These are phyloP conservation scores for Drosophila affinis DNA, from an alignment of 2,888 invertebrate species.

Conservation along the genomic window DNA sequence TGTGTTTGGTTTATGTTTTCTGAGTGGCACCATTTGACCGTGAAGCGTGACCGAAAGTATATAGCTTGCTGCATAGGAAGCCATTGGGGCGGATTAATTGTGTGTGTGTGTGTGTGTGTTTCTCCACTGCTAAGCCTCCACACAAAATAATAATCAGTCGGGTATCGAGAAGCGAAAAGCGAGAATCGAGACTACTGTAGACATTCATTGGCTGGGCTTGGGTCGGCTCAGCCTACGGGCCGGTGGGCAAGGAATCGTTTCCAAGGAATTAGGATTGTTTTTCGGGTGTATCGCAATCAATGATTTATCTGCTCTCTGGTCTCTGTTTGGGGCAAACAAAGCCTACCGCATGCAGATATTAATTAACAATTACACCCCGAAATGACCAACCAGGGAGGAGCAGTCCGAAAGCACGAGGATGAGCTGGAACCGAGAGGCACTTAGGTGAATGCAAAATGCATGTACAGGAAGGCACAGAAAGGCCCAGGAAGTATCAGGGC, in stretches of 20 bases:
- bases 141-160: not conserved
- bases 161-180: not conserved
- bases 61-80: constrained; percentile 8
- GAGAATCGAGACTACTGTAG: not conserved
- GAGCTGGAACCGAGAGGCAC: constrained; percentile 47
- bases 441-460: constrained; percentile 73
- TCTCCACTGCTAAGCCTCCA: not conserved
- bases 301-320: constrained; percentile 23
- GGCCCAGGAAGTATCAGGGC: not conserved
- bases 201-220: constrained; percentile 9
- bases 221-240: not conserved
- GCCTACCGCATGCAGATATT: constrained; percentile 58
- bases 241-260: not conserved
- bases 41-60: constrained; percentile 32
- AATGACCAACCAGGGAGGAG: constrained; percentile 58
- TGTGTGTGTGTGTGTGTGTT: constrained; percentile 20
- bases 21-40: constrained; percentile 21
- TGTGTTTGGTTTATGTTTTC: constrained; percentile 2
- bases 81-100: constrained; percentile 29
- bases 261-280: constrained; percentile 31
- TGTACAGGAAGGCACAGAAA: constrained; percentile 39
- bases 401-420: constrained; percentile 30
- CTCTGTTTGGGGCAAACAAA: constrained; percentile 38
- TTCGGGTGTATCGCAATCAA: constrained; percentile 20
- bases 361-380: constrained; percentile 75